These are phyloP conservation scores for Blastobasis adustella DNA, from an alignment of 2,888 invertebrate species.

Conservation along the genomic window DNA sequence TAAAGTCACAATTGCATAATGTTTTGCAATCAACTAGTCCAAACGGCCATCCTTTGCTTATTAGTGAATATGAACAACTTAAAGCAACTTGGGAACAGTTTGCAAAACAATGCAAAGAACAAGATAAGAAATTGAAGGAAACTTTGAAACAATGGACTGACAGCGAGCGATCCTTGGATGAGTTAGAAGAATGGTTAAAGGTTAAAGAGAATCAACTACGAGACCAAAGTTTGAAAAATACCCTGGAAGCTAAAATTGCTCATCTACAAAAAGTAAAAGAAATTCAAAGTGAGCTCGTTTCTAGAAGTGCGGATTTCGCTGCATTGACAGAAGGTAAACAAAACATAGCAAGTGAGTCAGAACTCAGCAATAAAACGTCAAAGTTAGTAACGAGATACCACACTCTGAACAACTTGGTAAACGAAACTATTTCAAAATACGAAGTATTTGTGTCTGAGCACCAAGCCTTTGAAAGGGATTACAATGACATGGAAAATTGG, in stretches of 20 bases:
- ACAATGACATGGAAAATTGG: slow-evolving; percentile 83
- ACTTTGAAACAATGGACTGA: slow-evolving; percentile 87
- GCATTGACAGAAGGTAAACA: slow-evolving; percentile 80
- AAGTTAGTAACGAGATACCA: slow-evolving; percentile 88
- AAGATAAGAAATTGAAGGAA: slow-evolving; percentile 82
- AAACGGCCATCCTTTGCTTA: slow-evolving; percentile 82
- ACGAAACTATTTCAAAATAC: slow-evolving; percentile 88
- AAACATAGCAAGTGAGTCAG: slow-evolving; percentile 83
- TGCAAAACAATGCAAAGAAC: slow-evolving; percentile 80
- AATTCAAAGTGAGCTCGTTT: slow-evolving; percentile 80
- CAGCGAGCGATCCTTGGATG: slow-evolving; percentile 85
- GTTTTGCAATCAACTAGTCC: slow-evolving; percentile 86
- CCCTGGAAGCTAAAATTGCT: slow-evolving; percentile 85
- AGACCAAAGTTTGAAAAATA: slow-evolving; percentile 91
- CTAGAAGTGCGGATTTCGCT: slow-evolving; percentile 80
- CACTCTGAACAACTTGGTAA: slow-evolving; percentile 85
- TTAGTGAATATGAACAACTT: slow-evolving; percentile 83
- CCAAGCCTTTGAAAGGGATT: slow-evolving; percentile 83
- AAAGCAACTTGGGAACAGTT: slow-evolving; percentile 85
- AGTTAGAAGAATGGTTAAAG: slow-evolving; percentile 89
- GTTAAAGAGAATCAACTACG: slow-evolving; percentile 89
- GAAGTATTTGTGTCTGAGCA: slow-evolving; percentile 92
- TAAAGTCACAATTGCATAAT: slow-evolving; percentile 81
- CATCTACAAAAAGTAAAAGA: slow-evolving; percentile 85
- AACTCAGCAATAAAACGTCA: slow-evolving; percentile 82